A percentile compares a stretch with the other conserved stretches of the same genome.
Evolutionary conservation across 2,888 invertebrate species (phyloP).

Genomic region (Cyclophora punctaria): DNA sequence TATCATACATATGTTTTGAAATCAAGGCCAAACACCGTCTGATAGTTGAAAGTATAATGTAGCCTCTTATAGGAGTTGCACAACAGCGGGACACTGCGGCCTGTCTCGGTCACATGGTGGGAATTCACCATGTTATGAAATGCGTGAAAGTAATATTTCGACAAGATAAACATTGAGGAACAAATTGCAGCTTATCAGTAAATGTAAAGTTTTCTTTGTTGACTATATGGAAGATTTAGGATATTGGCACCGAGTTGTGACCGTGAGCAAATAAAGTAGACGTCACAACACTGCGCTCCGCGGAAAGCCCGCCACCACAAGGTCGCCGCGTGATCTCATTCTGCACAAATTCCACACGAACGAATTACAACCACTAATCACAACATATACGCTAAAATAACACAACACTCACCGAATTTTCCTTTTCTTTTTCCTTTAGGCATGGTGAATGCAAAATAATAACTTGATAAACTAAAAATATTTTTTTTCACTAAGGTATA

Average conservation of each 20-base stretch:
- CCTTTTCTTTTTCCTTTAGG: slow-evolving; percentile 86
- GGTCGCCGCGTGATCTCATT: slow-evolving; percentile 70
- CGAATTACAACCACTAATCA: slow-evolving; percentile 14
- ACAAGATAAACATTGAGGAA: neutral
- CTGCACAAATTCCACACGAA: slow-evolving; percentile 42
- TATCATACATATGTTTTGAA: slow-evolving; percentile 7
- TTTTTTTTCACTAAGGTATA: slow-evolving; percentile 68
- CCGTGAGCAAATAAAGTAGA: slow-evolving; percentile 42
- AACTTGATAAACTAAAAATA: slow-evolving; percentile 65
- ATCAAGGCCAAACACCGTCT: slow-evolving; percentile 18
- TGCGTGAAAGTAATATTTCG: slow-evolving; percentile 24
- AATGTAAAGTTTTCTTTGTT: slow-evolving; percentile 2
- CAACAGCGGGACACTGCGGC: slow-evolving; percentile 22
- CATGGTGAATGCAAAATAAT: slow-evolving; percentile 75
- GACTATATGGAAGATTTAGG: slow-evolving; percentile 37
- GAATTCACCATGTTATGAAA: slow-evolving; percentile 32
- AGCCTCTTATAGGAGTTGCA: slow-evolving; percentile 2
- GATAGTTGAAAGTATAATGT: neutral
- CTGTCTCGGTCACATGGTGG: slow-evolving; percentile 17
- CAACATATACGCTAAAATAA: slow-evolving; percentile 2
- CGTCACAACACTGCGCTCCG: slow-evolving; percentile 40
- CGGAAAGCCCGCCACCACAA: slow-evolving; percentile 59
- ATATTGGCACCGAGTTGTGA: slow-evolving; percentile 27
- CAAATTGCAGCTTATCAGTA: slow-evolving; percentile 5
- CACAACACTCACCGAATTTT: slow-evolving; percentile 78